Base-by-base conservation (phyloP, 2,113 vertebrate species). In the Lycaon pictus region DNA sequence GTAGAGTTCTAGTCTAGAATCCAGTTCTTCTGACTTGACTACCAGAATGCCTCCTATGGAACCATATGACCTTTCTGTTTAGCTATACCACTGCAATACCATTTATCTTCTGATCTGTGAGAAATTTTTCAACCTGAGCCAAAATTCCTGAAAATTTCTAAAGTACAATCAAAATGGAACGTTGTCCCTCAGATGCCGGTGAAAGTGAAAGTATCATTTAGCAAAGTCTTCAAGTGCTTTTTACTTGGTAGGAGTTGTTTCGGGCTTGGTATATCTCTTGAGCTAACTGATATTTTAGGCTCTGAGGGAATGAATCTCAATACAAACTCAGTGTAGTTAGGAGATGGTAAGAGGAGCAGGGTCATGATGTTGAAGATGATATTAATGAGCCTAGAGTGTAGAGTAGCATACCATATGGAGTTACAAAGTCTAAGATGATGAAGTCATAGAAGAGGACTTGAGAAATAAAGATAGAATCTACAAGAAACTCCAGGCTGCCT, bases 201-300 rank as follows among this genome's bases (percentile, higher is more conserved):
- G 82, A 88, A 56, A 94, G 17, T 97, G n/a, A 96, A 79, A 48
- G 43, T 93, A 37, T 96, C 83, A 80, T 92, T 55, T 43, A 80
- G n/a, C 32, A 32, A 29, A 96, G 55, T 79, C 35, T 56, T 62
- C 5, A 51, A 22, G 15, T 86, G 19, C 12, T 91, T 25, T 96
- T 94, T 65, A 71, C 58, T 93, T 88, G 27, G 5, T 82, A 16
- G 51, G 29, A 13, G 1, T 23, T 98, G 9, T 37, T 76, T 93
- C 3, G 88, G 67, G n/a, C 29, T 85, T 88, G 56, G 25, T 82
- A 2, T 7, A 86, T 89, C 72, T 95, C 0, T 90, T 92, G 83
- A 82, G 29, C 43, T 92, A 58, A 37, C 85, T 95, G 32, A 29
- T 84, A 37, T 15, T 60, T 58, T 22, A 51, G 60, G 55, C 27